These are phyloP conservation scores for Pteria penguin DNA, from an alignment of 2,888 invertebrate genomes.

Conservation along the genomic window DNA sequence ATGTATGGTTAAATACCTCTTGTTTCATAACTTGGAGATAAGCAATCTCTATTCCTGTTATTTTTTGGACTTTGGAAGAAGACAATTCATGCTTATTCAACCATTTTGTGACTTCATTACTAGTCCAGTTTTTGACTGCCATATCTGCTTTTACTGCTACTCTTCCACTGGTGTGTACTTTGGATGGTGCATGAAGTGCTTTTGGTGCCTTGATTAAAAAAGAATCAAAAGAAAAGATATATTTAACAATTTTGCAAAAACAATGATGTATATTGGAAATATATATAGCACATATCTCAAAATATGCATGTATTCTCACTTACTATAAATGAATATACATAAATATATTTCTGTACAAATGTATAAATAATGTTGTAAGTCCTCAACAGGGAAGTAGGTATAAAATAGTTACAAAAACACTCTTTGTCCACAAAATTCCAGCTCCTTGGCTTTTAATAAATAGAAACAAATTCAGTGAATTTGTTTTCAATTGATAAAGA, in stretches of 20 bases:
- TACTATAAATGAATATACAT: not conserved
- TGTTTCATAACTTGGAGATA: conserved; percentile 35
- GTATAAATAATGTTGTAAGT: too few relatives aligned
- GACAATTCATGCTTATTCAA: conserved; percentile 48
- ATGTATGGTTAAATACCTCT: too few relatives aligned
- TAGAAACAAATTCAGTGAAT: too few relatives aligned
- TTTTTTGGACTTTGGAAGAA: conserved; percentile 6
- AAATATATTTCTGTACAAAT: not conserved
- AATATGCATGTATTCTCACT: not conserved
- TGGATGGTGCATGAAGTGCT: not conserved
- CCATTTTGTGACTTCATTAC: conserved; percentile 50
- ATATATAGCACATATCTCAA: too few relatives aligned
- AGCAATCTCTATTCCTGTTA: conserved; percentile 38
- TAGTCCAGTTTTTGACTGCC: conserved; percentile 47
- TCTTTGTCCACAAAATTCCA: not conserved
- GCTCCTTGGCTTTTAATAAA: too few relatives aligned
- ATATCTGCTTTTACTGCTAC: conserved; percentile 3
- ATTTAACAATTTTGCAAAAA: too few relatives aligned
- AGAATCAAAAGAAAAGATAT: not conserved
- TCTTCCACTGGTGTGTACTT: not conserved
- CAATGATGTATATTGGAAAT: too few relatives aligned
- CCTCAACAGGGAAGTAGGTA: too few relatives aligned
- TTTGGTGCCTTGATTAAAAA: not conserved
- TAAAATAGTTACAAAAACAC: too few relatives aligned
- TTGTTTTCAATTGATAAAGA: too few relatives aligned